phyloP scores from a whole-genome alignment of 2,888 invertebrate genomes.

The Sarcophaga carnaria region DNA sequence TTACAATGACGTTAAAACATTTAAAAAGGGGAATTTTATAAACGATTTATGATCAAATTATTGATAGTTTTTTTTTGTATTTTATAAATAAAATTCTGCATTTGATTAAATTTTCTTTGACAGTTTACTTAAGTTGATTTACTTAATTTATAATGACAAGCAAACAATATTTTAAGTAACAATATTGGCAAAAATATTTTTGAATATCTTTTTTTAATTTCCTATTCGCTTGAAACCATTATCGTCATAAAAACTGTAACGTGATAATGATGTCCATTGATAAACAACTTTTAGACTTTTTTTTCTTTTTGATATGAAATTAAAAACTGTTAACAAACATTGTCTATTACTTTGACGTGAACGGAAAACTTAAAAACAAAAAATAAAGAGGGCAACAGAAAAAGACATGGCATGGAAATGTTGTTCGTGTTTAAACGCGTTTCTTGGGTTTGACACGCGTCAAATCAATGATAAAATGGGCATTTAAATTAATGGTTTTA shows the following conservation, averaged over 20 bases:
- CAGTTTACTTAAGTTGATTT: too few relatives aligned
- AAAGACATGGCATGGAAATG: neutral
- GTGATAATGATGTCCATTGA: neutral
- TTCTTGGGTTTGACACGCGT: conserved; percentile 36
- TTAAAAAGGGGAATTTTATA: neutral
- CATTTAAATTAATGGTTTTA: conserved; percentile 10
- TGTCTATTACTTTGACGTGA: neutral
- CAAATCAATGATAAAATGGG: conserved; percentile 36
- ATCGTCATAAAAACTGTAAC: conserved; percentile 9
- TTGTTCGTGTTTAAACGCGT: conserved; percentile 8
- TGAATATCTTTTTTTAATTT: neutral
- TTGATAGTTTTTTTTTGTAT: neutral
- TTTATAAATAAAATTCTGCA: too few relatives aligned
- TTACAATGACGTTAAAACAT: conserved; percentile 41
- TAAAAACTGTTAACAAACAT: neutral
- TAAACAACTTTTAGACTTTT: neutral
- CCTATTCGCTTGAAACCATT: neutral
- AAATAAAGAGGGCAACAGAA: neutral
- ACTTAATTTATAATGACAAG: too few relatives aligned
- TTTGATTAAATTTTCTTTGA: too few relatives aligned
- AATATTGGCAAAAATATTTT: neutral
- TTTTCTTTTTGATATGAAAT: neutral
- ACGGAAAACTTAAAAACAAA: neutral
- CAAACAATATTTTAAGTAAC: too few relatives aligned
- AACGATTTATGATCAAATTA: neutral